Conservation (phyloP, 2,888 invertebrate genomes). For the Dryobota labecula region DNA sequence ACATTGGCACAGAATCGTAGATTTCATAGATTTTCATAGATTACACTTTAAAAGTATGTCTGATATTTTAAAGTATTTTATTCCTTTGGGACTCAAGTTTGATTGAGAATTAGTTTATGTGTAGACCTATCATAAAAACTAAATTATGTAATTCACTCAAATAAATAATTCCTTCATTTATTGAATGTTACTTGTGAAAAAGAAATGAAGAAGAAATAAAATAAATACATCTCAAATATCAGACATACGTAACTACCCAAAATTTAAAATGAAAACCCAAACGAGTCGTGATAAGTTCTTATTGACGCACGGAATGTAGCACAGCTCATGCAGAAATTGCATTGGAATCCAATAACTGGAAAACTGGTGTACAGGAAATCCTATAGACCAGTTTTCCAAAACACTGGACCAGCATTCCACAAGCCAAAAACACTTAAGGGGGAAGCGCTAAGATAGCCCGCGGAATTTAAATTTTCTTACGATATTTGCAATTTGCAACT, state of each 20-base stretch:
- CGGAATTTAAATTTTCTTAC: no score
- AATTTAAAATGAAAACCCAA: slow-evolving; percentile 14
- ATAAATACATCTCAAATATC: slow-evolving; percentile 1
- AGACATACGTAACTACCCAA: slow-evolving; percentile 2
- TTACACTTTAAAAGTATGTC: slow-evolving; percentile 26
- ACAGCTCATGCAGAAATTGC: not conserved
- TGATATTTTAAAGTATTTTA: slow-evolving; percentile 14
- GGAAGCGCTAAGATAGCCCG: no score
- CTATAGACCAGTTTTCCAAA: not conserved
- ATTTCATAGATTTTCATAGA: slow-evolving; percentile 9
- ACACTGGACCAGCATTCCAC: not conserved
- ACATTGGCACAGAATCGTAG: slow-evolving; percentile 58
- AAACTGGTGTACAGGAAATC: not conserved
- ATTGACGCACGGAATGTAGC: not conserved
- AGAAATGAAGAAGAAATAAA: not conserved
- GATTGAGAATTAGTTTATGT: not conserved
- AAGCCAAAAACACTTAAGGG: no score
- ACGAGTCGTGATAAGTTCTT: slow-evolving; percentile 41
- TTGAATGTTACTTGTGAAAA: not conserved
- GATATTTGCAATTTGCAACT: no score
- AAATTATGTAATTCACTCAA: not conserved
- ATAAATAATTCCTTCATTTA: not conserved
- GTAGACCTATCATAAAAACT: not conserved
- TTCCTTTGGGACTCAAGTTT: not conserved
- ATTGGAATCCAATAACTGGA: not conserved